Base-by-base conservation (phyloP, 1,140 invertebrate genomes). In the Anoplophora glabripennis region DNA sequence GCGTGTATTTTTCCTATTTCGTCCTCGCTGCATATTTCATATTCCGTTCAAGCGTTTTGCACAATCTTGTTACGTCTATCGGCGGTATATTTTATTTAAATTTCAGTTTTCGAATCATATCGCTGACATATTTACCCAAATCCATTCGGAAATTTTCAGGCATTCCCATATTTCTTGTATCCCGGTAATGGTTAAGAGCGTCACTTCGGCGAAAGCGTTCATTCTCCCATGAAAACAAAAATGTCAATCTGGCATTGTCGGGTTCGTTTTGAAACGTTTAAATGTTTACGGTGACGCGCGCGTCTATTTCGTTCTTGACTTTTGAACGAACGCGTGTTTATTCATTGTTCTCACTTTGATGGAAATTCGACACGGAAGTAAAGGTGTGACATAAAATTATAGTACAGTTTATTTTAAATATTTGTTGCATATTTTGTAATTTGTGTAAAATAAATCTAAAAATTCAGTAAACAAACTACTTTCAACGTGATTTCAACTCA, bases 51-150 rank as follows among this genome's bases (percentile, higher is more conserved):
- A 58, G 41, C 56, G 48, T 58, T 58, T 58, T 58, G 45, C 56
- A 12, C 56, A 51, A 58, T 58, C 56, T 58, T 52, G 56, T 47
- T 58, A 58, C 56, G 40, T 58, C 56, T 28, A 34, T 58, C 56
- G 37, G 38, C 45, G n/a, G 45, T 42, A 58, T 58, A 58, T 58
- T 58, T 58, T 58, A 58, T 58, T 58, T 58, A 58, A 58, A 58
- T 51, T 49, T 44, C 45, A 51, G 56, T 58, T 58, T 58, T n/a
- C 37, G 34, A 58, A 58, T 28, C 21, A 28, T 28, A 28, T 28
- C 21, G 21, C 21, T 56, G 54, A 56, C 38, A 45, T 45, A 56
- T 33, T 56, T 55, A 42, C 53, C 18, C 12, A 45, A 48, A 56
- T 47, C 28, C 18, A 35, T 56, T 35, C 44, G 38, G 21, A 28